A percentile compares a stretch with the other conserved stretches of the same genome.
Conservation (phyloP, 2,113 vertebrate species). For the Ophthalmotilapia sp. region DNA sequence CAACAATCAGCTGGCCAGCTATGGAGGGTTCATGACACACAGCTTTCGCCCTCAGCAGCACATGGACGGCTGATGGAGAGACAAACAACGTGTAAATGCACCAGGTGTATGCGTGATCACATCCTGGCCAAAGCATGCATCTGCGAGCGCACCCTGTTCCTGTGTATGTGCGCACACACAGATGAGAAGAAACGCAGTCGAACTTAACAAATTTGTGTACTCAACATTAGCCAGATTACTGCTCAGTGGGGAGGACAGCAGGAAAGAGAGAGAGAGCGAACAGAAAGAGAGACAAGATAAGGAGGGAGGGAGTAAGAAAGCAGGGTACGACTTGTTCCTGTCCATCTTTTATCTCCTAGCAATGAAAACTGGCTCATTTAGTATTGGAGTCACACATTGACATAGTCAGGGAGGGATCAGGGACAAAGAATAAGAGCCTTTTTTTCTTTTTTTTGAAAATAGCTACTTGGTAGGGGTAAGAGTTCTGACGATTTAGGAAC, state of each 20-base stretch:
- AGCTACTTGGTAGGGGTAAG: slow-evolving; percentile 16
- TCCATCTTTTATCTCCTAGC: slow-evolving; percentile 16
- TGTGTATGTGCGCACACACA: not conserved
- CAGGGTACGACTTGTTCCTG: not conserved
- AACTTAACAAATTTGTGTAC: slow-evolving; percentile 23
- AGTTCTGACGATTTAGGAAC: not conserved
- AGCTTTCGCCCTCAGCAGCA: slow-evolving; percentile 41
- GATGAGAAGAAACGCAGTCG: not conserved
- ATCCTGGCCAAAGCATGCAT: not conserved
- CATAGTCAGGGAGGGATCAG: slow-evolving; percentile 1
- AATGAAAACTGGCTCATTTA: slow-evolving; percentile 14
- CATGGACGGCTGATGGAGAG: slow-evolving; percentile 26
- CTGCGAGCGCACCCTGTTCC: not conserved
- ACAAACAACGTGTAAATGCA: slow-evolving; percentile 40
- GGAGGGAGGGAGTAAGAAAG: not conserved
- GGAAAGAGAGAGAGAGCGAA: not conserved
- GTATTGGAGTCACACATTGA: slow-evolving; percentile 27
- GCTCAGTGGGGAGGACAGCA: not conserved
- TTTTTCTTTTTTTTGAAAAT: not conserved
- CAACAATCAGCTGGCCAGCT: slow-evolving; percentile 26
- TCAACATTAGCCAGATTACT: slow-evolving; percentile 23
- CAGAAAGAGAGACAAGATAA: not conserved
- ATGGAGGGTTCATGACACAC: slow-evolving; percentile 20
- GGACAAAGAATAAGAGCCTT: slow-evolving; percentile 18
- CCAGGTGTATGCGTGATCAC: slow-evolving; percentile 38